Conservation (phyloP, 2,113 vertebrate genomes). For the Chelonoidis abingdonii region DNA sequence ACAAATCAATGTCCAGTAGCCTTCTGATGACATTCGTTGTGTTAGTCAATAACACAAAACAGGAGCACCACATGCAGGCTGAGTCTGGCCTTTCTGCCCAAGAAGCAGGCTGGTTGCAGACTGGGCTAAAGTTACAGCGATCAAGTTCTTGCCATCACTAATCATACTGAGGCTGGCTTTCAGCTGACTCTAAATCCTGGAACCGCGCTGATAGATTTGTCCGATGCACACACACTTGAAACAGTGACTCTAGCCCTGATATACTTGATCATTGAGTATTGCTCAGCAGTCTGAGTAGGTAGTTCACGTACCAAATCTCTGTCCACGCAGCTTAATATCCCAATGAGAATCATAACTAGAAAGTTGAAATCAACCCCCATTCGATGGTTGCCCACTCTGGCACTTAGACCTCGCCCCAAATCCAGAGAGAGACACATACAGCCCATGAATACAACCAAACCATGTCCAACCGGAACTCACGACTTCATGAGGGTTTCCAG, state of each 20-base stretch:
- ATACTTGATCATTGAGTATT: background rate
- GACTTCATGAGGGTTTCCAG: background rate
- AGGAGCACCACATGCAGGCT: background rate
- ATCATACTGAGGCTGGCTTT: too few relatives aligned
- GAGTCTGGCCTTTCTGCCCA: background rate
- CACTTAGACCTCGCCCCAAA: background rate
- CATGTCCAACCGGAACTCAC: background rate
- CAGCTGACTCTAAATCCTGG: background rate
- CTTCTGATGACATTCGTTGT: background rate
- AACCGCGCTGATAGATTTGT: background rate
- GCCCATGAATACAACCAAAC: background rate
- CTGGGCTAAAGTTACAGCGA: background rate
- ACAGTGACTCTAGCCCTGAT: background rate
- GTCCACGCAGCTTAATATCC: background rate
- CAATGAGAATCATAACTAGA: background rate
- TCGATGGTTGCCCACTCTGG: background rate
- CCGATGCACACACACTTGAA: background rate
- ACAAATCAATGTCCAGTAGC: too few relatives aligned
- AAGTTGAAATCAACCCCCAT: background rate
- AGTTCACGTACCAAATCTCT: background rate
- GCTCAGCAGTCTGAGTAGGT: background rate
- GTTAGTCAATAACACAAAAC: background rate
- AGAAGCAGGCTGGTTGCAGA: background rate
- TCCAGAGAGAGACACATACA: background rate
- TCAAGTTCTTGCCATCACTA: background rate